A percentile compares a stretch with the other conserved stretches of the same genome.
phyloP scores from a whole-genome alignment of 2,797 vertebrate species.

The Neoniphon sammara region DNA sequence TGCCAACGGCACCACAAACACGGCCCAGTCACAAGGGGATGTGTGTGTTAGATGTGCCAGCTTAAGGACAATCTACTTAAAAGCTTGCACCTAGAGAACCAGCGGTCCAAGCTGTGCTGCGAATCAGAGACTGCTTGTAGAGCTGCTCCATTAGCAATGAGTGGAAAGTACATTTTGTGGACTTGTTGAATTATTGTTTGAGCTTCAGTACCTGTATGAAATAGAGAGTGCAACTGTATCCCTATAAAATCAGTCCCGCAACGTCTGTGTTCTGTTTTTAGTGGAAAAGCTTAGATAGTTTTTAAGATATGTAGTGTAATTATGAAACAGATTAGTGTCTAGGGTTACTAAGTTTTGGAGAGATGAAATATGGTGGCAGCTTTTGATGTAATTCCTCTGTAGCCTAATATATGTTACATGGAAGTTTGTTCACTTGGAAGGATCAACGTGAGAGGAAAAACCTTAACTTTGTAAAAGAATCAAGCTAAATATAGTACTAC shows the following conservation, averaged over 20 bases:
- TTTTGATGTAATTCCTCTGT: not conserved
- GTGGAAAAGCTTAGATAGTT: not conserved
- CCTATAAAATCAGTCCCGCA: not conserved
- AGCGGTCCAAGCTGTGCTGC: slow-evolving; percentile 3
- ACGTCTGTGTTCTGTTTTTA: not conserved
- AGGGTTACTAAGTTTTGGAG: not conserved
- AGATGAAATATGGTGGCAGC: not conserved
- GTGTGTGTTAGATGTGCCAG: not conserved
- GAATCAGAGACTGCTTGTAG: not conserved
- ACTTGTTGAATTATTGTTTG: not conserved
- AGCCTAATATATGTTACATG: too few relatives aligned
- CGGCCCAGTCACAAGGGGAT: not conserved
- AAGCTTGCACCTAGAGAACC: slow-evolving; percentile 9
- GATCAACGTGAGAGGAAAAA: not conserved
- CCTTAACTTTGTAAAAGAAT: not conserved
- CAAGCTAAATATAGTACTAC: not conserved
- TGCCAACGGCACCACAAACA: slow-evolving; percentile 31
- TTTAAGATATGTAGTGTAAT: too few relatives aligned
- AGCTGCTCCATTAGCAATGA: not conserved
- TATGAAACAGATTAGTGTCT: too few relatives aligned
- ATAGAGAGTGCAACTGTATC: too few relatives aligned
- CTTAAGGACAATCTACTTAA: not conserved
- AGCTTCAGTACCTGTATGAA: not conserved
- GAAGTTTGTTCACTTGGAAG: not conserved
- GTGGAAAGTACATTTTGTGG: not conserved